Evolutionary conservation across 2,797 vertebrate genomes (phyloP).

Genomic region (Glossophaga mutica): DNA sequence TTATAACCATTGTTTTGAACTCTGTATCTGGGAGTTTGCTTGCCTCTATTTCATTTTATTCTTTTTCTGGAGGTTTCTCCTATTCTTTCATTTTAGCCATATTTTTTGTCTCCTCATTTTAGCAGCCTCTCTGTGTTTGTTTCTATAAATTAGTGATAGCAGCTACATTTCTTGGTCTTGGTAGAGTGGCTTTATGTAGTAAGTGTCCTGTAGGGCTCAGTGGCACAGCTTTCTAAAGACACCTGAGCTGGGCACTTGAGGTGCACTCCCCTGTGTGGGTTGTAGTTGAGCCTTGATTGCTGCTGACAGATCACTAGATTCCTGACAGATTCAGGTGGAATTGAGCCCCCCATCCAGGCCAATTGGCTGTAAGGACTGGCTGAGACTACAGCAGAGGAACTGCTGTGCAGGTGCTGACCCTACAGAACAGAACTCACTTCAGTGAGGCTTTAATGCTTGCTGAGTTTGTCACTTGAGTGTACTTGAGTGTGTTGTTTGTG

Average conservation of each 20-base stretch:
- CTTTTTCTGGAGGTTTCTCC: background rate
- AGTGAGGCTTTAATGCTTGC: background rate
- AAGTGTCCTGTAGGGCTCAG: background rate
- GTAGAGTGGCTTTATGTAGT: background rate
- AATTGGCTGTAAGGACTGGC: background rate
- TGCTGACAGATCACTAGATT: background rate
- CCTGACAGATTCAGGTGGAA: no score
- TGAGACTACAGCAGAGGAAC: background rate
- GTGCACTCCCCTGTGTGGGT: background rate
- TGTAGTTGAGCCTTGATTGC: background rate
- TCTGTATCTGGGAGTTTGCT: background rate
- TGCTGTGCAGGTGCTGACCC: background rate
- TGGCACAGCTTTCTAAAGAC: background rate
- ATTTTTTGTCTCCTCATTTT: background rate
- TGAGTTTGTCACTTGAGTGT: background rate
- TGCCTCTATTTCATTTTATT: background rate
- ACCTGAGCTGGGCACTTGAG: background rate
- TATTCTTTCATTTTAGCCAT: background rate
- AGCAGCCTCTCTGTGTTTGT: background rate
- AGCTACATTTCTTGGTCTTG: background rate
- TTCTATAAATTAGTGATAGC: background rate
- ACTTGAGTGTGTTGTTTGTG: background rate
- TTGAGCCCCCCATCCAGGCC: background rate
- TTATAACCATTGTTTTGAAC: background rate
- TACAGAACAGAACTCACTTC: background rate